These are phyloP conservation scores for Ophioderma brevispina DNA, from an alignment of 35 echinoderm and acorn worm species.

Conservation along the genomic window DNA sequence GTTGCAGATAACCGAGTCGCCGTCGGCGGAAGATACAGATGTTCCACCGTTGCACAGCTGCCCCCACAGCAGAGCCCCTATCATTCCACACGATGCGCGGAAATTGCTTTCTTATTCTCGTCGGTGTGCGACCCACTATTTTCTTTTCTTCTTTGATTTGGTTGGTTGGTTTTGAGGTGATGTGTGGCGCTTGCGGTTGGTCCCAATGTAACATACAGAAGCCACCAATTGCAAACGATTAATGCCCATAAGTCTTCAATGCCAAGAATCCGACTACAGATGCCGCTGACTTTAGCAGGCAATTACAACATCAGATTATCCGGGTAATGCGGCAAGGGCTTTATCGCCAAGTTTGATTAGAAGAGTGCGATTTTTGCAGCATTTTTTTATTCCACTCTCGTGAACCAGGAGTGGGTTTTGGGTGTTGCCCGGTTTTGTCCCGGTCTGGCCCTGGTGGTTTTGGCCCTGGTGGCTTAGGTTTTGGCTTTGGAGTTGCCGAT, in stretches of 20 bases:
- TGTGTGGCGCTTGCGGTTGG: too few species aligned
- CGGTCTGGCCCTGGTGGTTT: not conserved
- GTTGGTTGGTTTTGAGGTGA: too few species aligned
- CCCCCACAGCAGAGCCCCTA: too few species aligned
- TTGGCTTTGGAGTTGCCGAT: not conserved
- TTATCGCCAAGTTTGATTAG: conserved; percentile 4
- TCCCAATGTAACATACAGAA: not conserved
- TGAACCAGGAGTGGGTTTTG: not conserved
- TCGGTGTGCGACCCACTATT: too few species aligned
- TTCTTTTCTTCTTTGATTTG: too few species aligned
- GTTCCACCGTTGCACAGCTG: too few species aligned
- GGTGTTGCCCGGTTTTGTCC: not conserved
- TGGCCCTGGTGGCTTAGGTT: not conserved
- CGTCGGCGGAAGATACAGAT: too few species aligned
- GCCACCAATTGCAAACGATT: not conserved
- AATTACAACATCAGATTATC: not conserved
- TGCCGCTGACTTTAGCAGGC: not conserved
- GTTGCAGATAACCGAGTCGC: too few species aligned
- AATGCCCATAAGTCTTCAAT: not conserved
- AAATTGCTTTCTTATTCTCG: too few species aligned
- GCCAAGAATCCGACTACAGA: not conserved
- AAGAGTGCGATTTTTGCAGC: not conserved
- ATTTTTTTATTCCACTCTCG: not conserved
- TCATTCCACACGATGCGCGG: too few species aligned
- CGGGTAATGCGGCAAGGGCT: not conserved